These are phyloP conservation scores for Rhodophaea formosa DNA, from an alignment of 2,888 invertebrate genomes.

Conservation along the genomic window DNA sequence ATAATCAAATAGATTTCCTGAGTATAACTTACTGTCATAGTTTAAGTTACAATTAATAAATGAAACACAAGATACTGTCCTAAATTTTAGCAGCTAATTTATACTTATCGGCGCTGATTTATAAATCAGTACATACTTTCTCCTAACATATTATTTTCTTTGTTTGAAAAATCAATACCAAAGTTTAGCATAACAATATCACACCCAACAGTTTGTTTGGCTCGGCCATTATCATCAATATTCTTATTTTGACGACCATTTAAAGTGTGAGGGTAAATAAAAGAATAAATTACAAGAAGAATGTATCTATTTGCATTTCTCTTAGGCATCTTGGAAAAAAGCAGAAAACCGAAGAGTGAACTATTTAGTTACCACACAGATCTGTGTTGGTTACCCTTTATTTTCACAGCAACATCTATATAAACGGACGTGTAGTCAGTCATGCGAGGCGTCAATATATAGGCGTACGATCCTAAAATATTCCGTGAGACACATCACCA, in stretches of 20 bases:
- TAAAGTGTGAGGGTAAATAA: neutral
- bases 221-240: neutral
- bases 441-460: constrained; percentile 4
- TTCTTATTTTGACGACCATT: constrained; percentile 3
- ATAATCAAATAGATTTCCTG: no score
- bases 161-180: constrained; percentile 21
- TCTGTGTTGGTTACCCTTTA: no score
- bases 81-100: no score
- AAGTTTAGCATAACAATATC: constrained; percentile 2
- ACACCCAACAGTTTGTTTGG: neutral
- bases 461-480: constrained; percentile 22
- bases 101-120: no score
- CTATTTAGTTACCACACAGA: neutral
- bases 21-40: no score
- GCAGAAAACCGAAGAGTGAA: neutral
- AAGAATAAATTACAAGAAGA: constrained; percentile 7
- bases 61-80: no score
- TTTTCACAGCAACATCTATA: neutral
- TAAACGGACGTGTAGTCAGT: neutral
- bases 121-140: no score
- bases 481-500: constrained; percentile 28
- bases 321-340: neutral
- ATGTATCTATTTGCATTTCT: neutral
- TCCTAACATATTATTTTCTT: constrained; percentile 16
- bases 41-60: no score